Conservation (phyloP, 2,113 vertebrate genomes). For the Charina bottae region DNA sequence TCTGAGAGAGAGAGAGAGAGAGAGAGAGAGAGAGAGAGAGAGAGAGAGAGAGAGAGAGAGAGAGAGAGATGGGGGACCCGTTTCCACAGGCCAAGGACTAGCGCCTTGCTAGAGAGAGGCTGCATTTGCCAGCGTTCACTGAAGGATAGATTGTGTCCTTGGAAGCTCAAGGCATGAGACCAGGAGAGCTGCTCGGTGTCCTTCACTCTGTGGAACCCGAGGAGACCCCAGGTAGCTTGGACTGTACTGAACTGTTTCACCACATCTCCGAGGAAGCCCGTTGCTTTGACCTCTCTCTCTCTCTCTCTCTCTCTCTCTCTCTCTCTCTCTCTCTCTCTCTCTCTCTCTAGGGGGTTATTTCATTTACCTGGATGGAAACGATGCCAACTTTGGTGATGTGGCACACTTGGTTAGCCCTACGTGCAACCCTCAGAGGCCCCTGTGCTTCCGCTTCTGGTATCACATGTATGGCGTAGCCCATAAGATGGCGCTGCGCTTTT, state of each 20-base stretch:
- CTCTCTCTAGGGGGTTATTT: background rate
- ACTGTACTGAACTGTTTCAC: background rate
- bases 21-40: background rate
- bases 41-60: background rate
- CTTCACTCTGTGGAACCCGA: background rate
- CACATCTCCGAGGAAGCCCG: background rate
- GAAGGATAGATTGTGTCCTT: background rate
- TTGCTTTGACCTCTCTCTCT: background rate
- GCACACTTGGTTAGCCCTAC: background rate
- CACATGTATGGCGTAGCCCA: slow-evolving; percentile 15
- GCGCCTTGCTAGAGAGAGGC: background rate
- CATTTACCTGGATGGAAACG: background rate
- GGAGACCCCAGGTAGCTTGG: background rate
- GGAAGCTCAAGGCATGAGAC: background rate
- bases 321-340: background rate
- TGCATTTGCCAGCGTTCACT: background rate
- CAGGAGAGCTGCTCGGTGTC: background rate
- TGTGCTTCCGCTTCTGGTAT: slow-evolving; percentile 25
- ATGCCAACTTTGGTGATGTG: background rate
- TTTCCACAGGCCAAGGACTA: background rate
- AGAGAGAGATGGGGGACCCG: background rate
- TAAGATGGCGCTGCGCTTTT: background rate
- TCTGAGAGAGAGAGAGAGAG: background rate
- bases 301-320: background rate
- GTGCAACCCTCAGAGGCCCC: background rate